Evolutionary conservation across 2,888 invertebrate species (phyloP).

Genomic region (Orchestes rusci): DNA sequence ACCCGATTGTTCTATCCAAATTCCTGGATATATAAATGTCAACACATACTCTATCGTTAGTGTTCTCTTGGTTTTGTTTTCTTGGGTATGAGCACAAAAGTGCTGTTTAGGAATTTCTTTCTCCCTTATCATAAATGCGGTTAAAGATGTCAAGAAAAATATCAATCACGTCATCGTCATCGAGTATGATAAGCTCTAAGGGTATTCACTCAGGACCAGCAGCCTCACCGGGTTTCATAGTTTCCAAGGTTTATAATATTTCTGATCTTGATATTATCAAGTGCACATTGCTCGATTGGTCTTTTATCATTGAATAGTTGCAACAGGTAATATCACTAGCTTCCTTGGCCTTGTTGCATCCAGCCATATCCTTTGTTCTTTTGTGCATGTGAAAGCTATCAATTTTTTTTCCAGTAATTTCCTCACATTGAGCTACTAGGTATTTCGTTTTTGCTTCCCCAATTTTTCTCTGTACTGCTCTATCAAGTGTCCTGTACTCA

Average conservation of each 20-base stretch:
- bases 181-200: not conserved
- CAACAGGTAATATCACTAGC: not conserved
- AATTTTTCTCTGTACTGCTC: not conserved
- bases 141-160: not conserved
- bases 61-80: conserved; percentile 1
- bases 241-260: not conserved
- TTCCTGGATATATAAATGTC: conserved; percentile 2
- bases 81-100: conserved; percentile 4
- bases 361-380: not conserved
- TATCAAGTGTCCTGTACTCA: not conserved
- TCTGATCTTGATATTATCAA: not conserved
- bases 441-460: not conserved
- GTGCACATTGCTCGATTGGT: not conserved
- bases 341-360: not conserved
- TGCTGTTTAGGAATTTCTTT: conserved; percentile 1
- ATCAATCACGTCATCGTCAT: not conserved
- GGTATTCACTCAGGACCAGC: not conserved
- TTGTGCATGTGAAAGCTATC: not conserved
- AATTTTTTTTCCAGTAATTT: not conserved
- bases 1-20: conserved; percentile 2
- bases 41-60: conserved; percentile 1
- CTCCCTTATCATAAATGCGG: conserved; percentile 2
- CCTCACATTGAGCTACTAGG: not conserved
- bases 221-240: not conserved
- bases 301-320: not conserved